Base-by-base conservation (phyloP, 37 sponge, comb jelly and placozoan genomes). In the Dysidea cf. avara region DNA sequence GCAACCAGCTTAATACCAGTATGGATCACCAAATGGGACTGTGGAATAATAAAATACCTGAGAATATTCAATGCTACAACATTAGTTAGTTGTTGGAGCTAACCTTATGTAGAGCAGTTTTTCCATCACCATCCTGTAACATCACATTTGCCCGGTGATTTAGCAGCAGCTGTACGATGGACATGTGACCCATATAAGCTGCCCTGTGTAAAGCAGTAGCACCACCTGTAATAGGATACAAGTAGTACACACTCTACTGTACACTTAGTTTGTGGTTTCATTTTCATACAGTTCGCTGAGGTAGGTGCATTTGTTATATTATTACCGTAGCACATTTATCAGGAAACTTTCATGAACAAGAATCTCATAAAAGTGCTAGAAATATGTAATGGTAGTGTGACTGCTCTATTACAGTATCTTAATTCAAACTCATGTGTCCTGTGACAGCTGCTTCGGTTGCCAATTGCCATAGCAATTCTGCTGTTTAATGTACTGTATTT, bases 171-270 rank as follows among this genome's bases (percentile, higher is more conserved):
- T 58, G 25, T 22, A 82, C 83, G 3, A 91, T 39, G 26, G 54
- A 53, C 18, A 20, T 24, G 56, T 91, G 91, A 31, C 91, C 87
- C 59, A 68, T 52, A 55, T 78, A 85, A 17, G 87, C 79, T 24
- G 91, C 91, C 54, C 91, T 47, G 36, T 91, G 91, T 1, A 91
- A 71, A 2, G 87, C 79, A 22, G 91, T 86, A 14, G 76, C 86
- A 20, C 87, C 87, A 50, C 91, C 90, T 38, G 77, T 67, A 25
- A 43, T n/a, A n/a, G n/a, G n/a, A n/a, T n/a, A n/a, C n/a, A n/a
- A 35, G 11, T 18, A 66, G 25, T 3, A 21, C 16, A 58, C 60
- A 58, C 24, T 11, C 13, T 11, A 58, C 60, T 25, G 9, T 28
- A 58, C 24, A 11, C 21, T 26, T 13, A 56, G 29, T 56, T 56